A percentile compares a stretch with the other conserved stretches of the same genome.
Evolutionary conservation across 1,140 invertebrate species (phyloP).

Genomic region (Danaus melanippus): DNA sequence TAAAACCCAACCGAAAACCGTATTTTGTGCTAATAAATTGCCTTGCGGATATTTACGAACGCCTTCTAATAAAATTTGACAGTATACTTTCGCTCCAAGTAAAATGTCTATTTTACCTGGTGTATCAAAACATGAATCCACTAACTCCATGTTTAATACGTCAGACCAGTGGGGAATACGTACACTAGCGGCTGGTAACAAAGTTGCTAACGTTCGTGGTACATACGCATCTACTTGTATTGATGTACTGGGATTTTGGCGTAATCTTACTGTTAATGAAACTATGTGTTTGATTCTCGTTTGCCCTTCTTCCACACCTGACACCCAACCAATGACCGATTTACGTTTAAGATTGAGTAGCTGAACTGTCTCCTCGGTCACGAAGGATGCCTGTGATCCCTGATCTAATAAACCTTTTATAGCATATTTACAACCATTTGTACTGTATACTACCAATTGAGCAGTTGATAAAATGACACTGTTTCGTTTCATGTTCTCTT

Average conservation of each 20-base stretch:
- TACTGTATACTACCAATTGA: conserved; percentile 9
- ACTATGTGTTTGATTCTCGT: conserved; percentile 20
- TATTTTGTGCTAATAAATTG: conserved; percentile 26
- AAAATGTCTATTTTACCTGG: conserved; percentile 24
- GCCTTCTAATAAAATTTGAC: conserved; percentile 27
- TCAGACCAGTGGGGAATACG: conserved; percentile 16
- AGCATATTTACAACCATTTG: conserved; percentile 8
- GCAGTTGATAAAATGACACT: not conserved
- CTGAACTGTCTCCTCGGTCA: conserved; percentile 20
- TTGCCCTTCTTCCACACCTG: conserved; percentile 21
- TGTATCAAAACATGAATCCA: conserved; percentile 21
- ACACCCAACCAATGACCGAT: conserved; percentile 16
- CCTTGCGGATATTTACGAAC: conserved; percentile 15
- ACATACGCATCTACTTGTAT: conserved; percentile 10
- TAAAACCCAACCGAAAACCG: conserved; percentile 26
- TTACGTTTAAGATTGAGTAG: conserved; percentile 11
- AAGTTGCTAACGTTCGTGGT: conserved; percentile 23
- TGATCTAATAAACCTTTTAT: conserved; percentile 13
- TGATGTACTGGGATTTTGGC: conserved; percentile 7
- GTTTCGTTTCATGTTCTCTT: not conserved
- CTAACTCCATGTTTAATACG: conserved; percentile 13
- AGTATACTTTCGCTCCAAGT: conserved; percentile 24
- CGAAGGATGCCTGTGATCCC: conserved; percentile 16
- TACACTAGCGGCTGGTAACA: conserved; percentile 24
- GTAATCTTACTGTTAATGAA: conserved; percentile 16